phyloP scores from a whole-genome alignment of 2,888 invertebrate species.

The Crioceris asparagi region DNA sequence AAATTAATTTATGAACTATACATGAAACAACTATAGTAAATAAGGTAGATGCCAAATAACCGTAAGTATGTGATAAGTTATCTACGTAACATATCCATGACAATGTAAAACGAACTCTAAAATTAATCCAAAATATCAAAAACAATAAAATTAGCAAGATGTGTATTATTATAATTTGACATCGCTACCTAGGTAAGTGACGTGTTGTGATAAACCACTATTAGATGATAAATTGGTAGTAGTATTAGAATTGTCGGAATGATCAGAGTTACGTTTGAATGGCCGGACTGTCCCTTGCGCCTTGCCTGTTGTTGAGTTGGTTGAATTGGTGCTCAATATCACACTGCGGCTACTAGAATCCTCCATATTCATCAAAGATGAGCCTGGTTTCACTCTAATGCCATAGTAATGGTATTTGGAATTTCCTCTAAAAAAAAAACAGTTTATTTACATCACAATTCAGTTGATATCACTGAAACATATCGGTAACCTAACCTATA shows the following conservation, averaged over 20 bases:
- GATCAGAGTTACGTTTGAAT: constrained; percentile 35
- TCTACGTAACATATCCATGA: no score
- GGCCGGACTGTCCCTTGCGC: constrained; percentile 33
- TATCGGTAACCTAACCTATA: no score
- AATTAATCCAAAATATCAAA: no score
- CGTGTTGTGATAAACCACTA: constrained; percentile 41
- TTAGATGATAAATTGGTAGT: constrained; percentile 24
- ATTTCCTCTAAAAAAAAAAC: constrained; percentile 62
- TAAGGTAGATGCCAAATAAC: no score
- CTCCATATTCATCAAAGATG: constrained; percentile 54
- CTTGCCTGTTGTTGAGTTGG: constrained; percentile 23
- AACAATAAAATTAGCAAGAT: no score
- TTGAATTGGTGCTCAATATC: constrained; percentile 25
- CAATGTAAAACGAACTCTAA: no score
- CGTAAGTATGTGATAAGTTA: no score
- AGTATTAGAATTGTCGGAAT: constrained; percentile 22
- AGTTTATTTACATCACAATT: no score
- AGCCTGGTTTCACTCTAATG: constrained; percentile 89
- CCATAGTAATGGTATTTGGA: constrained; percentile 99
- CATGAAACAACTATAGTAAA: no score
- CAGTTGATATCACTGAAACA: no score
- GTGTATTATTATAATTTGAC: no score
- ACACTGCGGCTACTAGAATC: constrained; percentile 30
- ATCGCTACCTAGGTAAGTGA: constrained; percentile 74
- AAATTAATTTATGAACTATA: no score